Evolutionary conservation across 2,113 vertebrate genomes (phyloP).

Genomic region (Ammodytes dubius): DNA sequence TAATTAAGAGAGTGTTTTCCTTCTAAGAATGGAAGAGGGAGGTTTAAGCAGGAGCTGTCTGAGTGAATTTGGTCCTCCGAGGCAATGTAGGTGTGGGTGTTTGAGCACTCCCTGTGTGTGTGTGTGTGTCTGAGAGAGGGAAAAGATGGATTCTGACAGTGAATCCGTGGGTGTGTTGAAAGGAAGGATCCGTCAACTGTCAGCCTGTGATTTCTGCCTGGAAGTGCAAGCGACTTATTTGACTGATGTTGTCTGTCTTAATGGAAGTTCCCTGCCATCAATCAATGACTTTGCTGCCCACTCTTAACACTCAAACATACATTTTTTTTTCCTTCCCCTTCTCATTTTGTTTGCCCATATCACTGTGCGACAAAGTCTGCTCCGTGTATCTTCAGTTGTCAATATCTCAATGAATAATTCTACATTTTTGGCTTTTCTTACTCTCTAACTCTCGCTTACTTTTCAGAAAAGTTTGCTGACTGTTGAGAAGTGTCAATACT

Average conservation of each 20-base stretch:
- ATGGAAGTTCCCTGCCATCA: slow-evolving; percentile 35
- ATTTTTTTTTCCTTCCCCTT: neutral
- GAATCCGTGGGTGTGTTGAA: slow-evolving; percentile 50
- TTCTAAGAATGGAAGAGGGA: slow-evolving; percentile 40
- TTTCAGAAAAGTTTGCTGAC: slow-evolving; percentile 13
- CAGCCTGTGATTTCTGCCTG: slow-evolving; percentile 49
- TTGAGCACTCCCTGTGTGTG: slow-evolving; percentile 10
- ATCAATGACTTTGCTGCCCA: slow-evolving; percentile 34
- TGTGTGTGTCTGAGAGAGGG: slow-evolving; percentile 9
- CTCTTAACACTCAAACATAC: slow-evolving; percentile 11
- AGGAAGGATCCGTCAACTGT: slow-evolving; percentile 57
- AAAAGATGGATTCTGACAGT: slow-evolving; percentile 15
- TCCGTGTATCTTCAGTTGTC: slow-evolving; percentile 14
- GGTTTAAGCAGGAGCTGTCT: slow-evolving; percentile 46
- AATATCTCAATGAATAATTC: slow-evolving; percentile 40
- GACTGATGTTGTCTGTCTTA: slow-evolving; percentile 50
- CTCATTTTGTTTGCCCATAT: slow-evolving; percentile 31
- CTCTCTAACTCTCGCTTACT: neutral
- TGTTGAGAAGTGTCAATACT: neutral
- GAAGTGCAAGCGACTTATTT: slow-evolving; percentile 54
- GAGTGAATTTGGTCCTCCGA: slow-evolving; percentile 38
- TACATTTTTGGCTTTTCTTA: slow-evolving; percentile 19
- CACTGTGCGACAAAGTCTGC: slow-evolving; percentile 21
- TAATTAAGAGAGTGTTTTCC: slow-evolving; percentile 20
- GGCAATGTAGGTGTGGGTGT: slow-evolving; percentile 29